phyloP scores from a whole-genome alignment of 2,888 invertebrate species.

The Cephus rjabovi region DNA sequence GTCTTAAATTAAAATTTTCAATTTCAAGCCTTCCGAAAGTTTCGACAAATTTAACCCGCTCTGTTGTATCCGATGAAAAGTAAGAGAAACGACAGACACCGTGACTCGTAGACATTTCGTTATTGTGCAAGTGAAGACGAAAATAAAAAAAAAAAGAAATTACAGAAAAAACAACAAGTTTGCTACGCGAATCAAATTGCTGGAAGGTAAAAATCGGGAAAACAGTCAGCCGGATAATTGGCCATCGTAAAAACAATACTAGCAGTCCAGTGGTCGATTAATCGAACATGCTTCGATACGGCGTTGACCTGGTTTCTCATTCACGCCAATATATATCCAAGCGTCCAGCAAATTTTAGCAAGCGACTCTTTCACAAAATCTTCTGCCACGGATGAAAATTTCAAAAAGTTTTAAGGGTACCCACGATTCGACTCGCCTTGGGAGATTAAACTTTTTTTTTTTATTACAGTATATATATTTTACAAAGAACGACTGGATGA shows the following conservation, averaged over 20 bases:
- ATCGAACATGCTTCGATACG: neutral
- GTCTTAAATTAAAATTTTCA: slow-evolving; percentile 51
- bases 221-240: neutral
- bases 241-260: neutral
- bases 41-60: neutral
- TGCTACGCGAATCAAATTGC: neutral
- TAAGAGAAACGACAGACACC: neutral
- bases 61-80: neutral
- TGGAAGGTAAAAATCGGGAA: neutral
- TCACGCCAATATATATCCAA: neutral
- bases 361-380: neutral
- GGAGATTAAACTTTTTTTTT: neutral
- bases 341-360: neutral
- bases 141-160: neutral
- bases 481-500: neutral
- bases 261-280: neutral
- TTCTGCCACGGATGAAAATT: neutral
- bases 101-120: neutral
- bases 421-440: neutral
- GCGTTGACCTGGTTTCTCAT: neutral
- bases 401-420: neutral
- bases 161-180: neutral
- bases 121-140: neutral
- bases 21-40: slow-evolving; percentile 23
- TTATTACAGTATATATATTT: neutral